Evolutionary conservation across 2,797 vertebrate species (phyloP).

Genomic region (Sebastes melanostomus): DNA sequence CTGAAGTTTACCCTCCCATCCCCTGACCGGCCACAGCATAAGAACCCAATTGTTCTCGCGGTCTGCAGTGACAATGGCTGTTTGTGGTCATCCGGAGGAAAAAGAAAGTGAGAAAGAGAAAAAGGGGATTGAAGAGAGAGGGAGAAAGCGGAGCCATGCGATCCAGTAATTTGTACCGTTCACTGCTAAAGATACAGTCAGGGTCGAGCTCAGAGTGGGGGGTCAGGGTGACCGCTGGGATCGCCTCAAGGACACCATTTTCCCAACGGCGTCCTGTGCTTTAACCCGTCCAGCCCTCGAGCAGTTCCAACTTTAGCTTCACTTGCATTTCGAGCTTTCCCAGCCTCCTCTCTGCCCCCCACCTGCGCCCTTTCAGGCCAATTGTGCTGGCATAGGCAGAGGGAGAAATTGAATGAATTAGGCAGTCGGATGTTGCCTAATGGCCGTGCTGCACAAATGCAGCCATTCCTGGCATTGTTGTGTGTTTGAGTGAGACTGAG

Average conservation of each 20-base stretch:
- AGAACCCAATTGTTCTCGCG: constrained; percentile 79
- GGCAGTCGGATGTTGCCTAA: constrained; percentile 72
- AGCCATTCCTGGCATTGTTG: constrained; percentile 72
- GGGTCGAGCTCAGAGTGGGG: constrained; percentile 48
- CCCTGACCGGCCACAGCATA: constrained; percentile 73
- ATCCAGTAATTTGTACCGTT: constrained; percentile 69
- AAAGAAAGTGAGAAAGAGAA: constrained; percentile 64
- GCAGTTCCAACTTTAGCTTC: constrained; percentile 15
- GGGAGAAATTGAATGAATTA: constrained; percentile 69
- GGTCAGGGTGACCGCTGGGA: constrained; percentile 48
- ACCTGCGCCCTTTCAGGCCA: constrained; percentile 59
- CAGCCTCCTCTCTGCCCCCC: constrained; percentile 38
- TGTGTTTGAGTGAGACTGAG: constrained; percentile 66
- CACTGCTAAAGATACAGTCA: constrained; percentile 63
- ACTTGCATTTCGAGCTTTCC: constrained; percentile 38
- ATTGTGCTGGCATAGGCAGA: constrained; percentile 65
- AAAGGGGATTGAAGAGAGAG: constrained; percentile 9
- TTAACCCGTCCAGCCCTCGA: constrained; percentile 25
- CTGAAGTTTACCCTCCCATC: constrained; percentile 75
- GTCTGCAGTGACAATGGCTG: constrained; percentile 77
- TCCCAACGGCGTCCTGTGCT: constrained; percentile 38
- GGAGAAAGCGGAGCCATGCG: constrained; percentile 51
- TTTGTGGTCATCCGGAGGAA: constrained; percentile 74
- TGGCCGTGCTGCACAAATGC: constrained; percentile 61
- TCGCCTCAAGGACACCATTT: constrained; percentile 55